phyloP scores from a whole-genome alignment of 2,888 invertebrate genomes.

The Cheilosia impressa region DNA sequence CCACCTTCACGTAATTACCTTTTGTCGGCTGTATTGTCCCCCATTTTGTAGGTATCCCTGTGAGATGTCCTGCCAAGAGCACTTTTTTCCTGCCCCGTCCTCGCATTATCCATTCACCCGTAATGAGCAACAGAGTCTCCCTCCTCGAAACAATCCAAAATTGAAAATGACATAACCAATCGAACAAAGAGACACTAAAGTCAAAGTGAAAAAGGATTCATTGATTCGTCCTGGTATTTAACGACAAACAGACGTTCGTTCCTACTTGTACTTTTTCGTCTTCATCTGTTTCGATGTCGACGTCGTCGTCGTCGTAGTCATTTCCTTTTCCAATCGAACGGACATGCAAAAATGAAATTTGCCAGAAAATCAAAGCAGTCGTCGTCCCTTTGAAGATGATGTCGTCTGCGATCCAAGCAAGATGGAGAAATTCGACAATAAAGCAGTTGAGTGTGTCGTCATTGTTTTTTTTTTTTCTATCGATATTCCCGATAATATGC shows the following conservation, averaged over 20 bases:
- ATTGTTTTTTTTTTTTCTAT: slow-evolving; percentile 46
- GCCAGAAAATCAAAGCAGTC: slow-evolving; percentile 69
- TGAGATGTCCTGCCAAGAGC: slow-evolving; percentile 38
- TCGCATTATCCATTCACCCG: slow-evolving; percentile 63
- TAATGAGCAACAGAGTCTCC: slow-evolving; percentile 59
- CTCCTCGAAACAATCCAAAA: slow-evolving; percentile 56
- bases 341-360: slow-evolving; percentile 74
- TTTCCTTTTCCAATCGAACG: slow-evolving; percentile 74
- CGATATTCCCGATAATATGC: slow-evolving; percentile 66
- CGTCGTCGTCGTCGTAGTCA: slow-evolving; percentile 34
- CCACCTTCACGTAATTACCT: slow-evolving; percentile 29
- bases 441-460: slow-evolving; percentile 60
- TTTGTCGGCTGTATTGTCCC: slow-evolving; percentile 32
- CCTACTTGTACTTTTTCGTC: neutral
- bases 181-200: slow-evolving; percentile 62
- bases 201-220: slow-evolving; percentile 69
- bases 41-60: neutral
- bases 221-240: slow-evolving; percentile 74
- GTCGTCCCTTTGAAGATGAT: slow-evolving; percentile 47
- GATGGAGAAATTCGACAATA: slow-evolving; percentile 46
- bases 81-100: neutral
- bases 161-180: slow-evolving; percentile 74
- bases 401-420: neutral
- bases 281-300: slow-evolving; percentile 16
- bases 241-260: slow-evolving; percentile 68